Base-by-base conservation (phyloP, 1,140 invertebrate species). In the Aethina tumida region DNA sequence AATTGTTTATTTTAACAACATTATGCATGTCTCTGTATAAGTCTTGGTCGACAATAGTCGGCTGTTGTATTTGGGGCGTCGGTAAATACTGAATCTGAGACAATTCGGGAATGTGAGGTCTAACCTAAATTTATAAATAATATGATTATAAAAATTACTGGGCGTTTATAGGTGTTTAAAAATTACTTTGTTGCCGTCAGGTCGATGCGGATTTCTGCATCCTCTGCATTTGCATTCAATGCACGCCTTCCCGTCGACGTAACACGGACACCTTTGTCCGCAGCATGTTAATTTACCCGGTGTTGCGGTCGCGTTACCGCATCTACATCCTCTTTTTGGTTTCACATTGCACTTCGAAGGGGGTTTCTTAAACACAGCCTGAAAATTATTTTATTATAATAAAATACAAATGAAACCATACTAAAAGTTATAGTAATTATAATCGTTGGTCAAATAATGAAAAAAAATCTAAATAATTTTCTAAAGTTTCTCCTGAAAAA, bases 201-300 rank as follows among this genome's bases (percentile, higher is more conserved):
- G 72, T 49, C 76, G 75, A 53, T 87, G 80, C 9, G 89, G 88
- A 71, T 95, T 95, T 58, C 86, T 65, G 62, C 90, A 95, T 5
- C 89, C 90, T 62, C 83, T 75, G 66, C 90, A 95, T 58, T 81
- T 80, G 64, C 90, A 95, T 45, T 84, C 83, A 18, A 81, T 69
- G 58, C 89, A 93, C 7, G 85, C 77, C 64, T 83, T 87, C 54
- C 75, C 81, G 51, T 81, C 84, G 35, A 86, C 84, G 64, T 93
- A 95, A 66, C 90, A 95, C 0, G 89, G 86, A 69, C 90, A 95
- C 41, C 89, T 69, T 60, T 93, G 89, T 2, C 89, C 88, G 60
- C 88, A 90, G 64, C 90, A 95, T 0, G 88, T 92, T 30, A 92
- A 62, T 62, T 90, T 92, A 7, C 86, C 87, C 8, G 87, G 87